Percentiles rank a stretch among this genome's conserved stretches.
Conservation (phyloP, 2,888 invertebrate species). For the Lasioglossum malachurum region DNA sequence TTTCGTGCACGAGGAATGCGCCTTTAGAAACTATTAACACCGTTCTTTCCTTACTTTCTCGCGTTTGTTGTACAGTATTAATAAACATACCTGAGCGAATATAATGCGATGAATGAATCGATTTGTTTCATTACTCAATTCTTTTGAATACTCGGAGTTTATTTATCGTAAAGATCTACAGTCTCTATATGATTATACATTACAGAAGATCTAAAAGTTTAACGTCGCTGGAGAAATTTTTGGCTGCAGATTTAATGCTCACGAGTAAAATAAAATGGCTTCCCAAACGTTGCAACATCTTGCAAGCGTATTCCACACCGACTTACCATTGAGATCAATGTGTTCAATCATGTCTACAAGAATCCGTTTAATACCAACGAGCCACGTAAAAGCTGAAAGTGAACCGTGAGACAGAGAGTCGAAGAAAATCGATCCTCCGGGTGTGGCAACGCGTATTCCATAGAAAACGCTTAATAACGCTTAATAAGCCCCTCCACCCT, state of each 20-base stretch:
- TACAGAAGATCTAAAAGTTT: neutral
- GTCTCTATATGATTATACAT: neutral
- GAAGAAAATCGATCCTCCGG: conserved; percentile 10
- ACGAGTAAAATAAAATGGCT: neutral
- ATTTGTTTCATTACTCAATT: too few species aligned
- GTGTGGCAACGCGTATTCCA: neutral
- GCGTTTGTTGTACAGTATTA: neutral
- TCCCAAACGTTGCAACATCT: neutral
- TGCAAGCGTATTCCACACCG: neutral
- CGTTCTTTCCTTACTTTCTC: neutral
- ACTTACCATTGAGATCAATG: neutral
- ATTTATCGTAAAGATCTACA: too few species aligned
- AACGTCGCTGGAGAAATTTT: neutral
- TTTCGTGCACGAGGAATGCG: neutral
- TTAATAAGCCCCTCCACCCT: neutral
- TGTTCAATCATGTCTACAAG: neutral
- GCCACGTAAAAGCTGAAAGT: conserved; percentile 1
- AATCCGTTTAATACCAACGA: neutral
- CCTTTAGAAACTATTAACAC: neutral
- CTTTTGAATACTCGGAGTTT: too few species aligned
- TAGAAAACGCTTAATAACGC: neutral
- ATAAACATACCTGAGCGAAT: neutral
- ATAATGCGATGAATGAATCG: too few species aligned
- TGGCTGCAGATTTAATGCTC: neutral
- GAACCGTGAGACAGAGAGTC: conserved; percentile 21